Evolutionary conservation across 92 coral and sea anemone genomes (phyloP).

Genomic region (Actinernus sp.): DNA sequence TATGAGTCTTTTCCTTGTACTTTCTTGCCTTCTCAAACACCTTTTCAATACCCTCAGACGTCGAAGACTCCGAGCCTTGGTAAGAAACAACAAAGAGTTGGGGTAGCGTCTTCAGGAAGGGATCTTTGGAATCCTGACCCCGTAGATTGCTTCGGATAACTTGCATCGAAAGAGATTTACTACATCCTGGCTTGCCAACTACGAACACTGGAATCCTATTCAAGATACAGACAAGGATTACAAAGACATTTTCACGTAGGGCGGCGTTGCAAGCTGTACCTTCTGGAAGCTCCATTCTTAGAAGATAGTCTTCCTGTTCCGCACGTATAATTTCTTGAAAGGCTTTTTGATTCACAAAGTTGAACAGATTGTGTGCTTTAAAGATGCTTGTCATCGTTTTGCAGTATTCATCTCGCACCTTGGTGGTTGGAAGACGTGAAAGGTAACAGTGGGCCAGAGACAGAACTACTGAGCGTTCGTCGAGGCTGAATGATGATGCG

Average conservation of each 20-base stretch:
- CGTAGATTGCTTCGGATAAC: conserved; percentile 92
- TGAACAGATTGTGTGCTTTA: conserved; percentile 1
- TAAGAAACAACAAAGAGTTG: conserved; percentile 93
- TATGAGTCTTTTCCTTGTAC: conserved; percentile 77
- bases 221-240: conserved; percentile 92
- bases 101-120: conserved; percentile 80
- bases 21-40: conserved; percentile 96
- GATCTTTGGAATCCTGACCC: conserved; percentile 88
- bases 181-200: conserved; percentile 98
- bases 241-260: conserved; percentile 96
- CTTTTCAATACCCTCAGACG: conserved; percentile 94
- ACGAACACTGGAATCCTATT: conserved; percentile 96
- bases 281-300: conserved; percentile 95
- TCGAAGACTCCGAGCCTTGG: conserved; percentile 98
- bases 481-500: background rate
- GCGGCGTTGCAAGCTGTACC: conserved; percentile 98
- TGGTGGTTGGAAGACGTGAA: conserved; percentile 82
- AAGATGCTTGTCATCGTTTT: conserved; percentile 50
- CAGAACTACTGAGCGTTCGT: conserved; percentile 62
- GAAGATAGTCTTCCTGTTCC: conserved; percentile 93
- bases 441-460: conserved; percentile 96
- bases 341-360: conserved; percentile 10
- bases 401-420: conserved; percentile 64
- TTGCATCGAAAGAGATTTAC: conserved; percentile 97
- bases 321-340: conserved; percentile 88